Base-by-base conservation (phyloP, 2,113 vertebrate genomes). In the Oreotrochilus melanogaster region DNA sequence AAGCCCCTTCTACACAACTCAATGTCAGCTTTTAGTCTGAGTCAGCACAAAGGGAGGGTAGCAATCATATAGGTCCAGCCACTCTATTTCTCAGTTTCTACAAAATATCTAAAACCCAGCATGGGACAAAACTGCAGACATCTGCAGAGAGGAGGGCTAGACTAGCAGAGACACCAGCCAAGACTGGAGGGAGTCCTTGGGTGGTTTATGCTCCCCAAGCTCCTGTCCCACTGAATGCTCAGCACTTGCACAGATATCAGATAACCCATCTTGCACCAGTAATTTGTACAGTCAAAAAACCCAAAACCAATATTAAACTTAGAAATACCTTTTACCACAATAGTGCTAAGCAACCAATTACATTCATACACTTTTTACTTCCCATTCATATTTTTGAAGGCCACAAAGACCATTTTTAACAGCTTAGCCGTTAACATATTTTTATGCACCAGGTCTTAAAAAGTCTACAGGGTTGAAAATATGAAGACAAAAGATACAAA, bases 61-160 rank as follows among this genome's bases (percentile, higher is more conserved):
- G 91, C 39, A 94, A 75, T 37, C 69, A 86, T 9, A 19, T 37
- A 54, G 19, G 45, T 47, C 70, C 84, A 84, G 94, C 3, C 54
- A 2, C 61, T 82, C 61, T 78, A 81, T 53, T 67, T 94, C 80
- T 90, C 54, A 47, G 69, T 94, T 97, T 90, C 83, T 60, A 76
- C 95, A 95, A 96, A 95, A 97, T 82, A 87, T 43, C 45, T 92
- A 86, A 97, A 97, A 82, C 31, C 64, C 69, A 85, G 66, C n/a
- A 82, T 6, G 23, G 54, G 60, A 60, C 74, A 81, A 84, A 94
- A 92, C 42, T 48, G 23, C 48, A 91, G 57, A 31, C 87, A 91
- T 37, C 13, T 31, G 33, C 82, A 95, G 74, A 81, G 71, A 88
- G 65, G 35, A 78, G 27, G 30, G 67, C 30, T 11, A 84, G 69